Evolutionary conservation across 2,888 invertebrate genomes (phyloP), one percentile per base, ranked within the genome.

Genomic region (Uloborus plumipes): DNA sequence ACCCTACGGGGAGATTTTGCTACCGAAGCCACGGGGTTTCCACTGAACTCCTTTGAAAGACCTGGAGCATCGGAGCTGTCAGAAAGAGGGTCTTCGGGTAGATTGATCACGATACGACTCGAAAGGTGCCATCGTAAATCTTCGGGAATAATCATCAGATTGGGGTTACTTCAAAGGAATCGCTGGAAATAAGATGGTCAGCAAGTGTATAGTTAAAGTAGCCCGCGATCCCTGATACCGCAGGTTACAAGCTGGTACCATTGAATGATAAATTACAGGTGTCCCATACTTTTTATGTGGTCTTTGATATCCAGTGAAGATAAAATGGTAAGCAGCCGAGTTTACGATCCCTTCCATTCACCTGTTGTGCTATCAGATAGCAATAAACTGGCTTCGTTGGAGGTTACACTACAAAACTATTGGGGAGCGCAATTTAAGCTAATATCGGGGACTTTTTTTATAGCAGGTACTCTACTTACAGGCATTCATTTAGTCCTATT

Each of bases 91-190:
- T 61, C 22, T n/a, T 14, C 31, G 51, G 20, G 22, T 39, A 78
- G 73, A 79, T 79, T 18, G 78, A 71, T 70, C 49, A 64, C 64
- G 47, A 64, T 65, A 66, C 47, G 39, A 51, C 70, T 11, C 18
- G 51, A 62, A 59, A 31, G 73, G 55, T 67, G 69, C 64, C 61
- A 64, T 74, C 80, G 58, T 80, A 74, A 69, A 80, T 80, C 74
- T 80, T 64, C n/a, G 53, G 58, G 14, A 77, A 77, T 76, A 73
- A 73, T 59, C 64, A 31, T 49, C 67, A 49, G 67, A 71, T 71
- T 64, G 65, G 66, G 55, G 59, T 47, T 61, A 70, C 80, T 72
- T 74, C 74, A 80, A 80, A 75, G 69, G 74, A 64, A 62, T n/a
- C 26, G 55, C 13, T n/a, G 55, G 20, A n/a, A 20, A 55, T 39